Base-by-base conservation (phyloP, 1,140 invertebrate genomes). In the Drosophila athabasca region DNA sequence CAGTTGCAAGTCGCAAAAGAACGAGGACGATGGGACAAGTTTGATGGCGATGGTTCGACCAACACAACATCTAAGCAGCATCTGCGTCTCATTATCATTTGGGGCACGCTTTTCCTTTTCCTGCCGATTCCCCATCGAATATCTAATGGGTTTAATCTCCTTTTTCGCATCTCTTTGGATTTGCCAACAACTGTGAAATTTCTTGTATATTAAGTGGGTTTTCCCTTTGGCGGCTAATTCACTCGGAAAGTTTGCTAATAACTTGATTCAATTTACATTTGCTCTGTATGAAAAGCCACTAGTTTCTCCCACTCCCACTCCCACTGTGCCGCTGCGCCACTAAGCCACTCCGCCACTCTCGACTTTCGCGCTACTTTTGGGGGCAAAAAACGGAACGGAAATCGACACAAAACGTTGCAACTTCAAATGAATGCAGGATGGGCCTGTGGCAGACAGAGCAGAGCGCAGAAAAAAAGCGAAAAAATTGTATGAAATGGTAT, bases 381-480 rank as follows among this genome's bases (percentile, higher is more conserved):
- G 15, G 1, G 7, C 35, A 64, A 66, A 50, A 45, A 41, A 44
- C 11, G 13, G n/a, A 45, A 31, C 57, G 74, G 61, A 79, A 82
- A 83, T 82, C 75, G 79, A 75, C 79, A 82, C 58, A 79, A 79
- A 83, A 70, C 61, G 75, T 78, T 55, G 64, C 79, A 57, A 73
- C 71, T 82, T 76, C 61, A 64, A 70, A 83, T 83, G 79, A 69
- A 83, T 80, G 79, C 61, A 75, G 35, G 35, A 39, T 39, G 35
- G 35, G 35, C 35, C 35, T 39, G 3, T 39, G 35, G 60, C 57
- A 54, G 62, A 64, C 48, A 24, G 41, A 43, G 31, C 51, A 4
- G 43, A 44, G 53, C 8, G 11, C 19, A 43, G 44, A 46, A 57
- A 46, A 64, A 26, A 31, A 41, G 11, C 5, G 52, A 19, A 24